phyloP scores from a whole-genome alignment of 2,888 invertebrate genomes.

The Conchocele bisecta region DNA sequence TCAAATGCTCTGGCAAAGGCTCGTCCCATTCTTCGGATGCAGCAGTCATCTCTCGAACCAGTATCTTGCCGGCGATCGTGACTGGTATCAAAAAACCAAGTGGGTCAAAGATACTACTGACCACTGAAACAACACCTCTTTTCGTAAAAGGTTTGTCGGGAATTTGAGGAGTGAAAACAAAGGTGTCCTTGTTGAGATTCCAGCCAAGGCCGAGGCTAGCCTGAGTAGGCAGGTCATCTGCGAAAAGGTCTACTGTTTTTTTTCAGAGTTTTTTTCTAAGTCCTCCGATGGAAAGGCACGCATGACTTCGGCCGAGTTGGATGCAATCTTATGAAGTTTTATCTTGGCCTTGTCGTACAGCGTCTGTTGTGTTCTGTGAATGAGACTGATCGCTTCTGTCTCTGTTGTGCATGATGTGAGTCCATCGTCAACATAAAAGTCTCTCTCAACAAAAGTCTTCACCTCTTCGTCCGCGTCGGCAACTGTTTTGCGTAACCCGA shows the following conservation, averaged over 20 bases:
- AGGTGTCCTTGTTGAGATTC: not conserved
- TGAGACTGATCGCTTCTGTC: slow-evolving; percentile 19
- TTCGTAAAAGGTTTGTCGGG: not conserved
- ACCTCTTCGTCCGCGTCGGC: slow-evolving; percentile 16
- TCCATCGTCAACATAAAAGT: slow-evolving; percentile 63
- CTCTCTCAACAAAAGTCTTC: slow-evolving; percentile 11
- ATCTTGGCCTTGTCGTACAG: not conserved
- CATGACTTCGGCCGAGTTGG: not conserved
- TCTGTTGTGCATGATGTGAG: slow-evolving; percentile 31
- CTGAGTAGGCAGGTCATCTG: not conserved
- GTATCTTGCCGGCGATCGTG: no score
- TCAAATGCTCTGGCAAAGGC: not conserved
- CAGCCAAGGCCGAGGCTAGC: not conserved
- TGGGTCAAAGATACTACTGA: no score
- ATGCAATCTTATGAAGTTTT: not conserved
- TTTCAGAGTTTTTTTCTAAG: not conserved
- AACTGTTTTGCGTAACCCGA: slow-evolving; percentile 32
- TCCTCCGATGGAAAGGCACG: not conserved
- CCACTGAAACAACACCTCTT: no score
- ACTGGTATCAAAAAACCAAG: no score
- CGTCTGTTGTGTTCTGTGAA: slow-evolving; percentile 38
- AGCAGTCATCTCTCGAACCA: not conserved
- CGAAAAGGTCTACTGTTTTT: not conserved
- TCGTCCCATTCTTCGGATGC: not conserved
- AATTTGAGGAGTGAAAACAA: not conserved